phyloP scores from a whole-genome alignment of 2,797 vertebrate genomes.

The Bovichtus diacanthus region DNA sequence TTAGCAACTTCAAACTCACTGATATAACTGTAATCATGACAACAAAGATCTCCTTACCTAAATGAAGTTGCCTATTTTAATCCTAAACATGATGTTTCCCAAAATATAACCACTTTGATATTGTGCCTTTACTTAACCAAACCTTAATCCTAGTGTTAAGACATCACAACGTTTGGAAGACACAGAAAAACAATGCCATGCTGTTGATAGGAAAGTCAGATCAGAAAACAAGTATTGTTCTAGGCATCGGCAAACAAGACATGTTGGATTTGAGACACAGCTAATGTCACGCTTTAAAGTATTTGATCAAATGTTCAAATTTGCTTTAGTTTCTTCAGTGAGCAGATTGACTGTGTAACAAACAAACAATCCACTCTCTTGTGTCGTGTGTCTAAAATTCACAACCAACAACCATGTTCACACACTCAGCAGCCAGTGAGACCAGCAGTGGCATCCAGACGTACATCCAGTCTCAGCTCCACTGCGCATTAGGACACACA shows the following conservation, averaged over 20 bases:
- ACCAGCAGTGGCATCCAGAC: background rate
- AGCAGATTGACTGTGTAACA: background rate
- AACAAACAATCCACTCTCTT: background rate
- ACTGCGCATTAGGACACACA: conserved; percentile 10
- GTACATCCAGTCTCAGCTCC: conserved; percentile 4
- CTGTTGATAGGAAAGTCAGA: no score
- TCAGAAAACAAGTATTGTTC: no score
- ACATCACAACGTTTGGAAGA: no score
- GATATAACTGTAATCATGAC: no score
- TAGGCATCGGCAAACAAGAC: background rate
- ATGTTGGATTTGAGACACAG: background rate
- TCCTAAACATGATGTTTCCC: no score
- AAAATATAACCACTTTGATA: no score
- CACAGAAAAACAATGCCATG: no score
- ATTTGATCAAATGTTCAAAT: background rate
- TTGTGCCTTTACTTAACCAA: no score
- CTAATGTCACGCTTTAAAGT: background rate
- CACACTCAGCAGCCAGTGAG: background rate
- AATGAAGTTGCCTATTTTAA: no score
- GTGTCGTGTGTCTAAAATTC: background rate
- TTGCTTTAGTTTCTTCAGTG: background rate
- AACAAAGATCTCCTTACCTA: no score
- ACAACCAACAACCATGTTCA: background rate
- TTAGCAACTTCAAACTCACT: background rate
- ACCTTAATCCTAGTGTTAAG: no score